Percentiles rank a stretch among this genome's conserved stretches.
Evolutionary conservation across 2,888 invertebrate genomes (phyloP).

Genomic region (Tipula lateralis): DNA sequence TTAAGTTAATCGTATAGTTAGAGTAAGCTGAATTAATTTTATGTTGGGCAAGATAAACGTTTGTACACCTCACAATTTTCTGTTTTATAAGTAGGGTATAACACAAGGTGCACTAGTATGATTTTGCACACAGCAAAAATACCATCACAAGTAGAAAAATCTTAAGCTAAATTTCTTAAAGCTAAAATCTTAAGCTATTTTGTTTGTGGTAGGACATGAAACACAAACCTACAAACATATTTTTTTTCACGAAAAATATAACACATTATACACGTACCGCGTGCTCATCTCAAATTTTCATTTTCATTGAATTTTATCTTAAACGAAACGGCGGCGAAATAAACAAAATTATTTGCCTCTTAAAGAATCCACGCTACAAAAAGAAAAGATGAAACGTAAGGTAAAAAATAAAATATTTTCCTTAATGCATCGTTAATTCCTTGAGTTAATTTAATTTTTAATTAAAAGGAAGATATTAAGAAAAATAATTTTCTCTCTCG

Average conservation of each 20-base stretch:
- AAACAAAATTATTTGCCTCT: neutral
- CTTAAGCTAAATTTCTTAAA: too few relatives aligned
- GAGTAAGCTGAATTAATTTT: too few relatives aligned
- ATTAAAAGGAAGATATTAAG: neutral
- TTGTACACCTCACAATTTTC: too few relatives aligned
- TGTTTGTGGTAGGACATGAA: neutral
- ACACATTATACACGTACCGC: neutral
- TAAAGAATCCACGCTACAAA: neutral
- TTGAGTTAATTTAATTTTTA: slow-evolving; percentile 19
- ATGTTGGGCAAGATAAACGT: too few relatives aligned
- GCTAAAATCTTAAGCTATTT: neutral
- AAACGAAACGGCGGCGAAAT: neutral
- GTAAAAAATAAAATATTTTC: neutral
- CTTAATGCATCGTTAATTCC: slow-evolving; percentile 19
- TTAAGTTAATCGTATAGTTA: too few relatives aligned
- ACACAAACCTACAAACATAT: neutral
- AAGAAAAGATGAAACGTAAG: neutral
- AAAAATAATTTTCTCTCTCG: neutral
- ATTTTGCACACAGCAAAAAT: too few relatives aligned
- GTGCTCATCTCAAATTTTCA: neutral
- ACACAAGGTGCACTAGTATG: too few relatives aligned
- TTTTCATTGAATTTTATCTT: neutral
- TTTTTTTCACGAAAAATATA: neutral
- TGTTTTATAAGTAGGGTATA: too few relatives aligned
- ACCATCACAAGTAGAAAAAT: too few relatives aligned